phyloP scores from a whole-genome alignment of 1,140 invertebrate genomes.

The Oedothorax gibbosus region DNA sequence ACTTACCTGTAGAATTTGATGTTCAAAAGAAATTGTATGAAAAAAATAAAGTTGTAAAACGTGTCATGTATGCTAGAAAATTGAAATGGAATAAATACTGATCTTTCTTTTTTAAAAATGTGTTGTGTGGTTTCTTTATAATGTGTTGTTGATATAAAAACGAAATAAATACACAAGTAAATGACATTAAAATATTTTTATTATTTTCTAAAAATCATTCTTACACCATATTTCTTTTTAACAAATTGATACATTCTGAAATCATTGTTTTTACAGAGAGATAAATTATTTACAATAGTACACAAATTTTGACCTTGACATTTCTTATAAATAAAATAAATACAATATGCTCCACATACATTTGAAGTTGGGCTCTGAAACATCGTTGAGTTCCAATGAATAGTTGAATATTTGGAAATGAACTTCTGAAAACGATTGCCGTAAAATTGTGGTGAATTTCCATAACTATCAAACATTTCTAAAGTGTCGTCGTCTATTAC shows the following conservation, averaged over 20 bases:
- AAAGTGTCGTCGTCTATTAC: neutral
- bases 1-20: neutral
- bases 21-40: neutral
- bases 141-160: too few species aligned
- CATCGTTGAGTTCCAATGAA: neutral
- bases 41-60: neutral
- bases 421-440: neutral
- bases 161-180: too few species aligned
- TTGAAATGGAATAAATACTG: neutral
- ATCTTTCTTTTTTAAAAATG: neutral
- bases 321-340: constrained; percentile 3
- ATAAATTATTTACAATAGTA: neutral
- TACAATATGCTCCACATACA: constrained; percentile 10
- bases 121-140: too few species aligned
- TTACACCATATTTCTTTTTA: too few species aligned
- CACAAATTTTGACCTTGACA: constrained; percentile 5
- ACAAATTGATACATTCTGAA: neutral
- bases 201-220: too few species aligned
- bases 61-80: constrained; percentile 1
- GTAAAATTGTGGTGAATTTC: neutral
- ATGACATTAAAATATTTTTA: too few species aligned
- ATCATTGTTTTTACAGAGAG: neutral
- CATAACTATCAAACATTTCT: constrained; percentile 1
- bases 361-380: neutral
- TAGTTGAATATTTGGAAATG: neutral